Percentiles rank a stretch among this genome's conserved stretches.
Evolutionary conservation across 1,140 invertebrate genomes (phyloP).

Genomic region (Drosophila micromelanica): DNA sequence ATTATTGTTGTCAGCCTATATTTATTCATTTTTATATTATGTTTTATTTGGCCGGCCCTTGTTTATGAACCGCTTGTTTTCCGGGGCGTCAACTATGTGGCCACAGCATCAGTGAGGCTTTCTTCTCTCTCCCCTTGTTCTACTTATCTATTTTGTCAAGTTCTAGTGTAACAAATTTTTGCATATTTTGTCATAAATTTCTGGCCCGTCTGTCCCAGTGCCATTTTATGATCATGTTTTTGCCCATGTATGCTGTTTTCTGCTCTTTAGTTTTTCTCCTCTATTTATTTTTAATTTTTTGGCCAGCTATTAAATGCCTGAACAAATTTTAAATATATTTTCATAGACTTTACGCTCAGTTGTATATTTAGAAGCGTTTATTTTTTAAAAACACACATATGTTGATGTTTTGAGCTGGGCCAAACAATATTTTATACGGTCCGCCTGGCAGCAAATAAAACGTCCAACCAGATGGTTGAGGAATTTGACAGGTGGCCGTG

Average conservation of each 20-base stretch:
- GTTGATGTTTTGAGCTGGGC: constrained; percentile 14
- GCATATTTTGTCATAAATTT: constrained; percentile 56
- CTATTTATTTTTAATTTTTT: background rate
- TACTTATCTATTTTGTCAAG: constrained; percentile 46
- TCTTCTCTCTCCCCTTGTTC: background rate
- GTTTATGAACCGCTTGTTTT: constrained; percentile 22
- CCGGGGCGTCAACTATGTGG: constrained; percentile 42
- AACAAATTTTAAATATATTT: constrained; percentile 43
- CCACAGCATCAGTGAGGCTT: constrained; percentile 15
- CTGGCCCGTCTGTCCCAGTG: constrained; percentile 12
- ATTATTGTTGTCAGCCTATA: constrained; percentile 38
- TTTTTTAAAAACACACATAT: background rate
- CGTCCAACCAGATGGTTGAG: constrained; percentile 18
- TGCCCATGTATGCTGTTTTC: constrained; percentile 38
- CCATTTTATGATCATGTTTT: constrained; percentile 46
- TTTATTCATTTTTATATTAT: constrained; percentile 16
- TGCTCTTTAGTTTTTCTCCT: constrained; percentile 15
- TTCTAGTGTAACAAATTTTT: constrained; percentile 53
- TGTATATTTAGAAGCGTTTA: constrained; percentile 39
- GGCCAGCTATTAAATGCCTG: constrained; percentile 37
- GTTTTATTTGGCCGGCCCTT: constrained; percentile 29
- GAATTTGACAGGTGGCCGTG: constrained; percentile 29
- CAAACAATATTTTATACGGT: constrained; percentile 10
- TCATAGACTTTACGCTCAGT: constrained; percentile 32
- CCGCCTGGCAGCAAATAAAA: background rate